These are phyloP conservation scores for Phenganax subtilis DNA, from an alignment of 92 coral and sea anemone species.

Conservation along the genomic window DNA sequence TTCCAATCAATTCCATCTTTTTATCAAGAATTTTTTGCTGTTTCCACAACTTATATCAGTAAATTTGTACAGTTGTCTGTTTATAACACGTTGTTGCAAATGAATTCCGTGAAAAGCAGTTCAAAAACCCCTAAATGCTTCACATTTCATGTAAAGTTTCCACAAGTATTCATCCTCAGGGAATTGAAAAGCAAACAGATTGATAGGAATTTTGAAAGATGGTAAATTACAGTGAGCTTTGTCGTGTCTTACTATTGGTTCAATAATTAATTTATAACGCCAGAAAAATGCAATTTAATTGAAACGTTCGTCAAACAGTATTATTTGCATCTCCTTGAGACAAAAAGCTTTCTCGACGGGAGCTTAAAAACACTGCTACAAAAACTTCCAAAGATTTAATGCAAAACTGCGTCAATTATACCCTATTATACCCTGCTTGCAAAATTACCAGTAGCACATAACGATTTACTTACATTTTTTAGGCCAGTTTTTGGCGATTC, in stretches of 20 bases:
- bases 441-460: neutral
- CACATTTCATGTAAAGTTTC: neutral
- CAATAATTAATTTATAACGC: slow-evolving; percentile 30
- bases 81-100: neutral
- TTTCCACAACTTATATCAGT: neutral
- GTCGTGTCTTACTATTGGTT: slow-evolving; percentile 9
- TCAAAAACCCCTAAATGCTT: neutral
- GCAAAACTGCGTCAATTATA: slow-evolving; percentile 4
- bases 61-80: neutral
- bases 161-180: neutral
- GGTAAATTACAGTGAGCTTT: slow-evolving; percentile 16
- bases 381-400: neutral
- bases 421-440: neutral
- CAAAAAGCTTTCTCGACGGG: slow-evolving; percentile 14
- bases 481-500: neutral
- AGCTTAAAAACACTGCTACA: neutral
- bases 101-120: neutral
- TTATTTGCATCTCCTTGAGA: neutral
- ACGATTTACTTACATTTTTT: neutral
- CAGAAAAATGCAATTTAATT: slow-evolving; percentile 34
- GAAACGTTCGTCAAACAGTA: slow-evolving; percentile 21
- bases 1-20: neutral
- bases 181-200: slow-evolving; percentile 3
- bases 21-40: neutral
- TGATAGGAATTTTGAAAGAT: slow-evolving; percentile 10